Percentiles rank a stretch among this genome's conserved stretches.
phyloP scores from a whole-genome alignment of 2,113 vertebrate genomes.

The Corythoichthys haematopterus region DNA sequence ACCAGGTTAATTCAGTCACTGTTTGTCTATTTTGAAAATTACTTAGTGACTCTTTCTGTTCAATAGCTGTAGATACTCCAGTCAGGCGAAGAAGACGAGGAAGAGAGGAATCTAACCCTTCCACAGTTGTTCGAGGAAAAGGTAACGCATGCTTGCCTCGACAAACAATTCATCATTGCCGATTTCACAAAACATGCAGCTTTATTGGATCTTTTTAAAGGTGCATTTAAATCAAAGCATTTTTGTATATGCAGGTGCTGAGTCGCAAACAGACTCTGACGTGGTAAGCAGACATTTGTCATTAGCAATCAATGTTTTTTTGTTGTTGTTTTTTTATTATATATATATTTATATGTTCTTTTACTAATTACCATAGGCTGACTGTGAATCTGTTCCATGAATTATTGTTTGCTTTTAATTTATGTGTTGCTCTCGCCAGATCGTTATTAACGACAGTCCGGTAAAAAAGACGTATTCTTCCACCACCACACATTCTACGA shows the following conservation, averaged over 20 bases:
- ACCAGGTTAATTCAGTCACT: neutral
- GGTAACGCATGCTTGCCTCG: neutral
- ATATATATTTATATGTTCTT: no score
- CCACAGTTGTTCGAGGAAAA: neutral
- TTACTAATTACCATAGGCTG: no score
- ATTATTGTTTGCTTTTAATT: no score
- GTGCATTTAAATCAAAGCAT: neutral
- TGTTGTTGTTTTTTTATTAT: neutral
- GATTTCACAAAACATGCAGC: no score
- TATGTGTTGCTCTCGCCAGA: constrained; percentile 54
- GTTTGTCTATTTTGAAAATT: no score
- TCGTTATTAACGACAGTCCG: constrained; percentile 83
- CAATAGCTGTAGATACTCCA: neutral
- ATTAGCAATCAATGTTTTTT: no score
- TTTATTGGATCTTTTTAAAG: no score
- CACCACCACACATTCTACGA: constrained; percentile 49
- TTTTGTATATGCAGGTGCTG: constrained; percentile 65
- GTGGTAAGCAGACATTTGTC: constrained; percentile 66
- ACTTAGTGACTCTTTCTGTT: no score
- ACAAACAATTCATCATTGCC: neutral
- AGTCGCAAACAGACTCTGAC: constrained; percentile 76
- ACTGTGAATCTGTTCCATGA: no score
- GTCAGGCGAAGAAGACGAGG: neutral
- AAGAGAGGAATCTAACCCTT: neutral
- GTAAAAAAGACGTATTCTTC: constrained; percentile 64